Percentiles rank a stretch among this genome's conserved stretches.
Evolutionary conservation across 2,797 vertebrate species (phyloP).

Genomic region (Tarsius wallacei): DNA sequence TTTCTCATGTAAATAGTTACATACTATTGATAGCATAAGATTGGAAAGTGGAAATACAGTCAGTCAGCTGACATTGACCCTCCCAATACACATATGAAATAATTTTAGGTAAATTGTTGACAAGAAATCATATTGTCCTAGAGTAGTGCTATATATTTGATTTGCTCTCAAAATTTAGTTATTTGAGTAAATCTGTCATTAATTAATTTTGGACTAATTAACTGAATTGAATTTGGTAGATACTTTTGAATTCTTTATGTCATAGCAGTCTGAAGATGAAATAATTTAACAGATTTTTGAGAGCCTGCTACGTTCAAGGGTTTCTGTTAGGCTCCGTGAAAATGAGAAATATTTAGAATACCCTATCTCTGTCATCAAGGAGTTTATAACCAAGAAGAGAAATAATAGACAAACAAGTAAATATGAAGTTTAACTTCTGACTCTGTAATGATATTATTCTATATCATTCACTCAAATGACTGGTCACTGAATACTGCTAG

Average conservation of each 20-base stretch:
- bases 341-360: conserved; percentile 27
- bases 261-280: background rate
- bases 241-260: conserved; percentile 56
- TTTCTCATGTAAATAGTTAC: background rate
- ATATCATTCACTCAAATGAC: background rate
- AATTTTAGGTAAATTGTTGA: background rate
- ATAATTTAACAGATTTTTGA: conserved; percentile 41
- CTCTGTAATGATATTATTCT: conserved; percentile 18
- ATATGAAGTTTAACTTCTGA: background rate
- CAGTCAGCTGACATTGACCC: background rate
- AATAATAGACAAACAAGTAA: background rate
- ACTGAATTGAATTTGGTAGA: background rate
- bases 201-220: conserved; percentile 30
- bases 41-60: conserved; percentile 9
- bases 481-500: background rate
- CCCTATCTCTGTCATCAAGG: background rate
- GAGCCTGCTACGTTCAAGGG: background rate
- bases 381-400: background rate
- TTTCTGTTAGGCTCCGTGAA: background rate
- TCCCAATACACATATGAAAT: background rate
- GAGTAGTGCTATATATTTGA: background rate
- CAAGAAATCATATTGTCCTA: background rate
- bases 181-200: background rate
- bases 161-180: background rate
- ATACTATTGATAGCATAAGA: background rate